phyloP scores from a whole-genome alignment of 2,797 vertebrate genomes.

The Lycodopsis pacificus region DNA sequence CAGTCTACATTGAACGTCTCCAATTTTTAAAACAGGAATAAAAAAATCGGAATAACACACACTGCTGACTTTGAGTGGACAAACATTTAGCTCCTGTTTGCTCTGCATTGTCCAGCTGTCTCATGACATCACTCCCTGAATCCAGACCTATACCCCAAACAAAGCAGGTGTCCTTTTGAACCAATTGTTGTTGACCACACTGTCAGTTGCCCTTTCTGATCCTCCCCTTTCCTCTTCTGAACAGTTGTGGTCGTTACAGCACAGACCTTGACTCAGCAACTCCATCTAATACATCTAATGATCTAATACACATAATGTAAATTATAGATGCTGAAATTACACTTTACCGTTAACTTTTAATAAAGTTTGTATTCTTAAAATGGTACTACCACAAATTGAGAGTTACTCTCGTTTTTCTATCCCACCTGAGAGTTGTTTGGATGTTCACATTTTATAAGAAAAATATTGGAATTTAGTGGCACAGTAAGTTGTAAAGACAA shows the following conservation, averaged over 20 bases:
- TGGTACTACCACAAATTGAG: neutral
- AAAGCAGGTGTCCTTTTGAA: slow-evolving; percentile 76
- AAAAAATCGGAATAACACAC: slow-evolving; percentile 15
- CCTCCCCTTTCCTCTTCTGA: slow-evolving; percentile 49
- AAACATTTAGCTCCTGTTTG: slow-evolving; percentile 39
- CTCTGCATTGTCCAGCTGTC: slow-evolving; percentile 70
- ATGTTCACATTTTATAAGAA: neutral
- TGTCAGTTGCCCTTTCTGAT: slow-evolving; percentile 42
- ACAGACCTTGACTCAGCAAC: slow-evolving; percentile 38
- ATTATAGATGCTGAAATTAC: neutral
- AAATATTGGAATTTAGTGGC: too few relatives aligned
- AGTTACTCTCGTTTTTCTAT: neutral
- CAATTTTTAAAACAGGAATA: neutral
- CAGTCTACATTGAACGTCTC: neutral
- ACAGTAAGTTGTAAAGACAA: neutral
- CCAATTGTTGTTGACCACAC: slow-evolving; percentile 81
- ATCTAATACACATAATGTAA: neutral
- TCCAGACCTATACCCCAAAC: slow-evolving; percentile 62
- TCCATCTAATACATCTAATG: neutral
- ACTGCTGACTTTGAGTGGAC: slow-evolving; percentile 33
- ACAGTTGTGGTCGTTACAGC: slow-evolving; percentile 65
- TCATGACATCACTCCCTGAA: slow-evolving; percentile 40
- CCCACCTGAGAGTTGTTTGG: neutral
- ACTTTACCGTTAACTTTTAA: neutral
- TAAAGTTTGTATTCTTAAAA: neutral